Evolutionary conservation across 2,888 invertebrate species (phyloP).

Genomic region (Lochmaea capreae): DNA sequence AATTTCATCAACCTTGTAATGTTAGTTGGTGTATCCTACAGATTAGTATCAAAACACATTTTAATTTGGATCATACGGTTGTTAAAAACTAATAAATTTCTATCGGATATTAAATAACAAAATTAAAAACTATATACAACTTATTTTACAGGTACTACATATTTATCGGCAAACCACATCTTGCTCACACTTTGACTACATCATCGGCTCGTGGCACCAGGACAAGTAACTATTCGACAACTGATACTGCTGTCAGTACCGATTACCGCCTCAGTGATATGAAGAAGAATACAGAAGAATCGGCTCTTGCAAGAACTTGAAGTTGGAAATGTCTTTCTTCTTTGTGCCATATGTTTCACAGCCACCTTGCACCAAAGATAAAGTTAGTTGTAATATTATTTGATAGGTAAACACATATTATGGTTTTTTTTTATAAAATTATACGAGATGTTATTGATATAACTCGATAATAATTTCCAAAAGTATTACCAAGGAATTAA

Average conservation of each 20-base stretch:
- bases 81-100: not conserved
- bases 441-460: not conserved
- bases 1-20: too few species aligned
- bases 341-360: conserved; percentile 12
- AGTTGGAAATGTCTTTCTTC: conserved; percentile 12
- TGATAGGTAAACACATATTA: conserved; percentile 12
- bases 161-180: conserved; percentile 58
- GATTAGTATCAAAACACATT: not conserved
- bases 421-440: not conserved
- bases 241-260: conserved; percentile 40
- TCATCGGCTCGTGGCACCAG: conserved; percentile 48
- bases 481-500: too few species aligned
- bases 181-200: conserved; percentile 55
- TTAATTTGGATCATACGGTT: not conserved
- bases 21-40: not conserved
- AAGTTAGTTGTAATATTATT: conserved; percentile 12
- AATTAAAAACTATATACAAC: not conserved
- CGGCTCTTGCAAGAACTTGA: conserved; percentile 32
- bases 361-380: conserved; percentile 14
- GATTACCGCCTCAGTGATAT: conserved; percentile 39
- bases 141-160: conserved; percentile 57
- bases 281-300: conserved; percentile 38
- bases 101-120: not conserved
- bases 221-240: conserved; percentile 51
- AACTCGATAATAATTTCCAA: too few species aligned